These are phyloP conservation scores for Bugula neritina DNA, from an alignment of 2,888 invertebrate genomes.

Conservation along the genomic window DNA sequence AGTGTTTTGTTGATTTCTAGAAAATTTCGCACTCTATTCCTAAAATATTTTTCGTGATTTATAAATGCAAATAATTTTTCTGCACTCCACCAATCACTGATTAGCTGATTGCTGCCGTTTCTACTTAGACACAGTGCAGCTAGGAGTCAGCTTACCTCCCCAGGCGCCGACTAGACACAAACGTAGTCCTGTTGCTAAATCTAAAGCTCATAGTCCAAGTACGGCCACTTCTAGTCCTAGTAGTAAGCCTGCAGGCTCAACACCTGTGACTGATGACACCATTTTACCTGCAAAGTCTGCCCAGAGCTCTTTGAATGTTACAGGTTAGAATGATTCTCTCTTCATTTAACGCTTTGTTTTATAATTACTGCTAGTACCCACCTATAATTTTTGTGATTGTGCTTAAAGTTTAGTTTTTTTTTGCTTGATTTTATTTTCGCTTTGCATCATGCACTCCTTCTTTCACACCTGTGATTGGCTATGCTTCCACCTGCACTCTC, in stretches of 20 bases:
- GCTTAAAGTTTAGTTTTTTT: neutral
- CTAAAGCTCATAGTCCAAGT: neutral
- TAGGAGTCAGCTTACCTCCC: neutral
- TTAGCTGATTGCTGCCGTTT: too few relatives aligned
- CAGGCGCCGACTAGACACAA: neutral
- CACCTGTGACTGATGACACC: neutral
- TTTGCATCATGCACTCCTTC: too few relatives aligned
- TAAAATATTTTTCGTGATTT: too few relatives aligned
- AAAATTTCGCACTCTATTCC: too few relatives aligned
- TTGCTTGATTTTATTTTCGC: too few relatives aligned
- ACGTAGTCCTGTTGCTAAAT: neutral
- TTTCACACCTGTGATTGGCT: neutral
- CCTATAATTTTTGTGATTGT: neutral
- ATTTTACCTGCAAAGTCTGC: neutral
- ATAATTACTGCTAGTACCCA: neutral
- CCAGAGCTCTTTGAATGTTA: neutral
- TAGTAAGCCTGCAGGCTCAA: neutral
- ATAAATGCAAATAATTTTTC: too few relatives aligned
- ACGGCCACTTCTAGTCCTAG: neutral
- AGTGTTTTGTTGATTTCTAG: too few relatives aligned
- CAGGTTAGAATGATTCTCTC: neutral
- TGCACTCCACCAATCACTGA: too few relatives aligned
- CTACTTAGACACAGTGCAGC: neutral
- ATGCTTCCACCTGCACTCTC: neutral
- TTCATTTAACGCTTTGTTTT: neutral